Percentiles rank a stretch among this genome's conserved stretches.
phyloP scores from a whole-genome alignment of 2,113 vertebrate genomes.

The Pongo pygmaeus region DNA sequence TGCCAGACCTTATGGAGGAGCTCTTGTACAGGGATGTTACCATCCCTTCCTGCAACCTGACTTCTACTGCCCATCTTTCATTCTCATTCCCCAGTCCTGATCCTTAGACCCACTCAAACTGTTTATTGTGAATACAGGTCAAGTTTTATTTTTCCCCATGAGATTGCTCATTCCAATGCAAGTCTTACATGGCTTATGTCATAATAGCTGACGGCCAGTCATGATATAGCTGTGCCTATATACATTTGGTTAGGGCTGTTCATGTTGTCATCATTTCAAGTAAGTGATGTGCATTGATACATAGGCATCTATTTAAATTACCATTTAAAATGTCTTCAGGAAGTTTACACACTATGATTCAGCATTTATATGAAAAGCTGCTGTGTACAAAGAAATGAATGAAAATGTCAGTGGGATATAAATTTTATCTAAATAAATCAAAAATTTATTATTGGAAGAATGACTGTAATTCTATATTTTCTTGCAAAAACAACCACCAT shows the following conservation, averaged over 20 bases:
- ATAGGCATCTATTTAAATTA: not conserved
- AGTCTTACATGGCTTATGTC: not conserved
- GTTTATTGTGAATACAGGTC: not conserved
- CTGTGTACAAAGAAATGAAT: not conserved
- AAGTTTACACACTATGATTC: not conserved
- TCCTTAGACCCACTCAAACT: not conserved
- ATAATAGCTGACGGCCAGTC: not conserved
- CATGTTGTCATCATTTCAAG: not conserved
- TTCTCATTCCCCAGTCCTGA: not conserved
- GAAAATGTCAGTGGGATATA: not conserved
- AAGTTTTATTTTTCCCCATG: not conserved
- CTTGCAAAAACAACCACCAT: not conserved
- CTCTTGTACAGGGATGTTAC: not conserved
- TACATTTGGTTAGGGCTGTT: not conserved
- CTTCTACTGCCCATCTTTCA: not conserved
- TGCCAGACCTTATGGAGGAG: not conserved
- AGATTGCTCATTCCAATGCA: not conserved
- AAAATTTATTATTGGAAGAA: not conserved
- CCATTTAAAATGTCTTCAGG: not conserved
- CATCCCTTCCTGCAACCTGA: not conserved
- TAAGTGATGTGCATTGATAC: not conserved
- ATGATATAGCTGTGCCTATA: not conserved
- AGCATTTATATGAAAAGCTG: not conserved
- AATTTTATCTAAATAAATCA: not conserved
- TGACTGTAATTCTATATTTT: not conserved